Percentiles rank a stretch among this genome's conserved stretches.
Conservation (phyloP, 2,113 vertebrate species). For the Oncorhynchus mykiss region DNA sequence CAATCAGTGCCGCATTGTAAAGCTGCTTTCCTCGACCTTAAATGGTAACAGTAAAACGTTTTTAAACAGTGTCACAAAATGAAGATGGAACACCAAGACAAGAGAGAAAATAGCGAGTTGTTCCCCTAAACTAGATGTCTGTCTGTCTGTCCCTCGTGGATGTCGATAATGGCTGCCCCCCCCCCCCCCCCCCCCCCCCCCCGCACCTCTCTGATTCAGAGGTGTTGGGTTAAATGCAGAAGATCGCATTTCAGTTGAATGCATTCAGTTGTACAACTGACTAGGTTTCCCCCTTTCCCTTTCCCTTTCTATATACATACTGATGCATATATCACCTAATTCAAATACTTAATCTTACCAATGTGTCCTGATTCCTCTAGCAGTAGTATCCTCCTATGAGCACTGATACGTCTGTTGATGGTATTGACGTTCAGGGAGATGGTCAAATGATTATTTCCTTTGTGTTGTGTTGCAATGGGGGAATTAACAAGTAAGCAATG, state of each 20-base stretch:
- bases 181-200: no score
- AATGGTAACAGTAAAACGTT: background rate
- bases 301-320: no score
- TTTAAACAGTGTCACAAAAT: background rate
- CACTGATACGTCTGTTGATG: background rate
- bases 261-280: no score
- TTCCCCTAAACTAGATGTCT: background rate
- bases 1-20: conserved; percentile 71
- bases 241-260: no score
- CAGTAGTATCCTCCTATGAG: background rate
- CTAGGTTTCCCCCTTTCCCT: no score
- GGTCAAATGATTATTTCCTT: conserved; percentile 20
- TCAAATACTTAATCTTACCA: no score
- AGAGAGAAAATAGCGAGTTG: background rate
- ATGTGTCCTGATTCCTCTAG: background rate
- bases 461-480: conserved; percentile 1
- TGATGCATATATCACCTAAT: background rate
- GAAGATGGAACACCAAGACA: background rate
- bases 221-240: no score
- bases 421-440: background rate
- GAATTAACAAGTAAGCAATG: conserved; percentile 26
- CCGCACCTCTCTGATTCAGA: no score
- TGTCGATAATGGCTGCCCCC: no score
- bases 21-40: conserved; percentile 60
- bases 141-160: background rate